Base-by-base conservation (phyloP, 2,888 invertebrate species). In the Torymus tubicola region DNA sequence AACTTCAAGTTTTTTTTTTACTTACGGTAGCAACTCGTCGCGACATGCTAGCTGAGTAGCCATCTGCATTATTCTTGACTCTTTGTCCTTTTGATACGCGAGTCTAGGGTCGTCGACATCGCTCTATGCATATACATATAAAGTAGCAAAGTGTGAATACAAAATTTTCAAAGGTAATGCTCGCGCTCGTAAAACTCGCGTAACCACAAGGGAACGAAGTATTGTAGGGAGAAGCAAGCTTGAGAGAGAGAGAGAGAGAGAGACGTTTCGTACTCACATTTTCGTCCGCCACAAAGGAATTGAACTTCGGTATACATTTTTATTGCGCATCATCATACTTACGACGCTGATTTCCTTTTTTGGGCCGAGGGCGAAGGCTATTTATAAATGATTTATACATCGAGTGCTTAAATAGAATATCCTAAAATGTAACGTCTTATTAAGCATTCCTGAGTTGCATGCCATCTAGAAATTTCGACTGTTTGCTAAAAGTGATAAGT, bases 101-200 rank as follows among this genome's bases (percentile, higher is more conserved):
- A 14, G 63, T 24, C 16, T 12, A 67, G 72, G 77, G 81, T 80
- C 74, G 80, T 75, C 79, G 79, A 72, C 81, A 70, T 83, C 65
- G 57, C 75, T 78, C 61, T 68, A 31, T 53, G 71, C 72, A 69
- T 80, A 81, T 84, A 83, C 84, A 83, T 84, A 83, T 82, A 78
- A 68, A 64, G 79, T 78, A 79, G 81, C 81, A 12, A 71, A 74
- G 74, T 71, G 78, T 74, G 81, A 78, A 78, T 74, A 74, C 81
- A 63, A 71, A 78, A 78, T 81, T 81, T 71, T 71, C 64, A 70
- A 74, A 74, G 78, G 58, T 50, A 75, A 75, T 75, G 71, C 55
- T 21, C 42, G 42, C 61, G 77, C 68, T 81, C 81, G 78, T 81
- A 78, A 81, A 83, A 81, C 82, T 82, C 78, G 82, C 80, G 68